Base-by-base conservation (phyloP, 53 echinoderm and acorn worm species). In the Apostichopus leukothele region DNA sequence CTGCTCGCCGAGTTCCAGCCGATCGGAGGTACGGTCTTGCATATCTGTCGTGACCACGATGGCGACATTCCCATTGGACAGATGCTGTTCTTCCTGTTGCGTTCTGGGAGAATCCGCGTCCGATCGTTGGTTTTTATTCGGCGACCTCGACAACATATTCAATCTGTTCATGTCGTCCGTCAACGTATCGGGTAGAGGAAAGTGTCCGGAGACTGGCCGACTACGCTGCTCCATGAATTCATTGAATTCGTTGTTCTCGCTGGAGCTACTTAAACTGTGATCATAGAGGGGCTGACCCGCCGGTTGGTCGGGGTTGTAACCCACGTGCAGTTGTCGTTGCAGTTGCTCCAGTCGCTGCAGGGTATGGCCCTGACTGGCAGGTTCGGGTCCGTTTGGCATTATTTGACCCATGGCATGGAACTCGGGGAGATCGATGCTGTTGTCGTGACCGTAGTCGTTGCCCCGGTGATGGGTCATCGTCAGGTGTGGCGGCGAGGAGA, bases 201-300 rank as follows among this genome's bases (percentile, higher is more conserved):
- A 87, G 10, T 89, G 87, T 7, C 92, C 92, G 20, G 86, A 89
- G 50, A 89, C 89, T 0, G 88, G 88, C 8, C 84, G 75, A 54
- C 84, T 84, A 9, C 90, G 63, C 51, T 73, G 75, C 60, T 90
- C 83, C 85, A 83, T 75, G 27, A 85, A 85, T 67, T 85, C 85
- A 75, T 93, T 93, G 76, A 95, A 83, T 63, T 96, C 96, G 51
- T 95, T 96, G 90, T 96, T 96, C 73, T 97, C 97, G 10, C 95
- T 92, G 53, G 92, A 90, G 53, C 97, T 97, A 81, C 95, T 94
- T 73, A 93, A 88, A 78, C 95, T 95, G 73, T 94, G 91, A 7
- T 75, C 90, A 14, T 92, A 83, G 53, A 91, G 86, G 6, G 91
- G 84, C 66, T 91, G 92, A 83, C 77, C 90, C 51, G 88, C 63